Conservation (phyloP, 2,113 vertebrate genomes). For the Hippocampus guttulatus region DNA sequence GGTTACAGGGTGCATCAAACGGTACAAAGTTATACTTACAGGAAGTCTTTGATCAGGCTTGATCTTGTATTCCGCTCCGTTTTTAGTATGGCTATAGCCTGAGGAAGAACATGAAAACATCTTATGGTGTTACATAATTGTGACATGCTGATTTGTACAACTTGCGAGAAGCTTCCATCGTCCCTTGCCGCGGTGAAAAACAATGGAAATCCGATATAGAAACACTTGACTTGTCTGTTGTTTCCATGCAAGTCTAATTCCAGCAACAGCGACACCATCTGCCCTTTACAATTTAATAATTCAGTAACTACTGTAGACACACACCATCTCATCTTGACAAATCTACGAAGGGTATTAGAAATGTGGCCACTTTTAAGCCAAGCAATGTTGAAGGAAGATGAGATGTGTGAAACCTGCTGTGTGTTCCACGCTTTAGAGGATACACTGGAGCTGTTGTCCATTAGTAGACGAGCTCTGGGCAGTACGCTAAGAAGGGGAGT, state of each 20-base stretch:
- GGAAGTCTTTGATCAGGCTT: conserved; percentile 43
- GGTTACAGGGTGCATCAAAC: no score
- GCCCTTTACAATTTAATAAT: conserved; percentile 49
- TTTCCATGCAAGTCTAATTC: conserved; percentile 22
- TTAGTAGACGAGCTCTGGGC: conserved; percentile 41
- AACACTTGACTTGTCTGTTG: background rate
- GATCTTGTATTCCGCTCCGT: conserved; percentile 20
- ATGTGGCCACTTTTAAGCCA: background rate
- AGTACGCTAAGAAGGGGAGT: conserved; percentile 69
- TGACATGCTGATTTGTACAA: background rate
- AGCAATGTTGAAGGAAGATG: background rate
- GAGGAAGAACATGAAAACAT: conserved; percentile 6
- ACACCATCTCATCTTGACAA: conserved; percentile 19
- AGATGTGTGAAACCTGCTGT: conserved; percentile 65
- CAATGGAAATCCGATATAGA: conserved; percentile 21
- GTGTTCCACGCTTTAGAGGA: conserved; percentile 67
- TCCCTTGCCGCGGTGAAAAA: background rate
- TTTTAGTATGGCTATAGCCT: conserved; percentile 71
- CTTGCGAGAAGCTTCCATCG: background rate
- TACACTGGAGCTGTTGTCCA: conserved; percentile 31
- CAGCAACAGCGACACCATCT: conserved; percentile 27
- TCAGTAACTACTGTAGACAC: conserved; percentile 46
- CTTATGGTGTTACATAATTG: background rate
- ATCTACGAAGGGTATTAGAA: background rate
- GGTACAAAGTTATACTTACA: conserved; percentile 52